phyloP scores from a whole-genome alignment of 2,797 vertebrate genomes.

The Coilia nasus region DNA sequence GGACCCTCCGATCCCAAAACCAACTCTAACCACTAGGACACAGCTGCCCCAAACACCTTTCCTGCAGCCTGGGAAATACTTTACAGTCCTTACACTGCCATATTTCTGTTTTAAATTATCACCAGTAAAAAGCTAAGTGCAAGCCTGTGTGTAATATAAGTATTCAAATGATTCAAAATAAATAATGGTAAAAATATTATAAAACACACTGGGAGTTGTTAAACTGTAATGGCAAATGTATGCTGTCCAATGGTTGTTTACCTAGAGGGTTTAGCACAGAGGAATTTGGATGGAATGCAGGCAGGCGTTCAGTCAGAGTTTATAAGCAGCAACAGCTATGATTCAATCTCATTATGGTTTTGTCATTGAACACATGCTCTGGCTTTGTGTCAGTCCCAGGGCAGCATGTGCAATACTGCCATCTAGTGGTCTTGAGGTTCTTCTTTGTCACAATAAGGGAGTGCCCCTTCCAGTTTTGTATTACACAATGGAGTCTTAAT shows the following conservation, averaged over 20 bases:
- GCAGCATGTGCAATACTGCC: constrained; percentile 52
- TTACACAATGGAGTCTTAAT: neutral
- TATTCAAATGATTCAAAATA: neutral
- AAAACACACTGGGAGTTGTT: neutral
- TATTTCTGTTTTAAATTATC: neutral
- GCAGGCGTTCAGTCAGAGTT: constrained; percentile 25
- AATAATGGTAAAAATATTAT: neutral
- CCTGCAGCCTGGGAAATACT: neutral
- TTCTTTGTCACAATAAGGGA: neutral
- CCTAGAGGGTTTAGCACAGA: neutral
- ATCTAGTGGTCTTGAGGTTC: constrained; percentile 45
- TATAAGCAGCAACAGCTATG: neutral
- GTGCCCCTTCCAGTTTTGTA: neutral
- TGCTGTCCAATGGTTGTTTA: neutral
- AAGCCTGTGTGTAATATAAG: neutral
- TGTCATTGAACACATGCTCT: constrained; percentile 40
- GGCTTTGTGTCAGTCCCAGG: neutral
- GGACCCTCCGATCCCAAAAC: too few relatives aligned
- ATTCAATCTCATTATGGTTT: constrained; percentile 19
- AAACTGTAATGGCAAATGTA: neutral
- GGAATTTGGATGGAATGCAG: constrained; percentile 25
- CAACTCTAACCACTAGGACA: too few relatives aligned
- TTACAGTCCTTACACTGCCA: neutral
- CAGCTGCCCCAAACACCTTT: neutral
- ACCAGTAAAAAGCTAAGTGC: neutral